Base-by-base conservation (phyloP, 2,113 vertebrate species). In the Eulemur rufifrons region DNA sequence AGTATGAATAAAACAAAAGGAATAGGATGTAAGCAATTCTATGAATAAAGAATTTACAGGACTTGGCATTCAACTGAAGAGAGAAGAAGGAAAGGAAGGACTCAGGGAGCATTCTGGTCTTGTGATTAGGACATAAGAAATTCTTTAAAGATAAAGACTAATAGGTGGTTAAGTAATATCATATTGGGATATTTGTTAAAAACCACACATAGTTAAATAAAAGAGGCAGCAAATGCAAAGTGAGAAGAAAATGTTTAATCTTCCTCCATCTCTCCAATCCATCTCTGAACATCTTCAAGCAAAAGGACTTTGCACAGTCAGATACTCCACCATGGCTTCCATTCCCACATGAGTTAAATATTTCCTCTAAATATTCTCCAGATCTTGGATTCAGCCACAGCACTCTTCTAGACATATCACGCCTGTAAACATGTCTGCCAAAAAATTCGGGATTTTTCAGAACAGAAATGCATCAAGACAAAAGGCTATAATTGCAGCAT, bases 1-100 rank as follows among this genome's bases (percentile, higher is more conserved):
- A n/a, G 82, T 94, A 78, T 64, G 6, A 85, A 76, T 91, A 80
- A 84, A 90, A 88, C 4, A 39, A 50, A 93, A 93, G 20, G 32
- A 56, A 78, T 10, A 73, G 3, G 61, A 61, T 74, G 25, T 18
- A 73, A 82, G 23, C 14, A 91, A 71, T 2, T 94, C 10, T 68
- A 13, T 71, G 4, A 92, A 52, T 64, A 89, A 63, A 88, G 8
- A 91, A 47, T 77, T 47, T 76, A 64, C 0, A 94, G 29, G 21
- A 93, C 20, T 85, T 86, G 6, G 21, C 56, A 54, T 89, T 5
- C 10, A 91, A 32, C n/a, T 77, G 21, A 9, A 61, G 45, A 86
- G 21, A 47, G 37, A 92, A 83, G 29, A 76, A 91, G 11, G n/a
- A 84, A 29, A 84, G 7, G 8, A 74, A 64, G 54, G 59, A 29